Evolutionary conservation across 2,797 vertebrate species (phyloP).

Genomic region (Chaenodraco wilsoni): DNA sequence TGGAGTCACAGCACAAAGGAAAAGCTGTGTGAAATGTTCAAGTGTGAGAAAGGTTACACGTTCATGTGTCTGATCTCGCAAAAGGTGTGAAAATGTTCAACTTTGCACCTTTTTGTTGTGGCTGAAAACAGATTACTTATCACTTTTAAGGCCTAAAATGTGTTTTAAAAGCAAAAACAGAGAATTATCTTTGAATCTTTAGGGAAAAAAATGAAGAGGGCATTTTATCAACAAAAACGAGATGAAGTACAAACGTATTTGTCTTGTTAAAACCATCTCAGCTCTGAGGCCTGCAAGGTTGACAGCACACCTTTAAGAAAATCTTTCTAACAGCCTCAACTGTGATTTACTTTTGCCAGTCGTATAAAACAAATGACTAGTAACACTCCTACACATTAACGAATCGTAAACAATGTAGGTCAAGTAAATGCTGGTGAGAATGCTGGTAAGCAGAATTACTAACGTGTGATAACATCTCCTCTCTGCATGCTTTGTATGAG

Average conservation of each 20-base stretch:
- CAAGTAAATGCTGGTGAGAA: conserved; percentile 65
- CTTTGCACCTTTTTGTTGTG: conserved; percentile 1
- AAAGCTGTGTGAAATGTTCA: background rate
- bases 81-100: conserved; percentile 37
- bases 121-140: background rate
- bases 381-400: conserved; percentile 26
- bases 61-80: conserved; percentile 1
- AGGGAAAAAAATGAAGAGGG: background rate
- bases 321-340: background rate
- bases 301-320: background rate
- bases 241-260: background rate
- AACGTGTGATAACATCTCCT: conserved; percentile 51
- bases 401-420: conserved; percentile 69
- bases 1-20: background rate
- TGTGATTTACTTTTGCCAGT: background rate
- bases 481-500: conserved; percentile 3
- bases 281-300: too few relatives aligned
- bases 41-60: background rate
- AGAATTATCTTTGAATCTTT: background rate
- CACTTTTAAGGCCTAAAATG: background rate
- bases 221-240: too few relatives aligned
- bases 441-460: conserved; percentile 52
- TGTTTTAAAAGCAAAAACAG: background rate
- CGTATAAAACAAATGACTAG: conserved; percentile 1
- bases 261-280: background rate